A percentile compares a stretch with the other conserved stretches of the same genome.
Conservation (phyloP, 2,113 vertebrate genomes). For the Petrocephalus zakoni region DNA sequence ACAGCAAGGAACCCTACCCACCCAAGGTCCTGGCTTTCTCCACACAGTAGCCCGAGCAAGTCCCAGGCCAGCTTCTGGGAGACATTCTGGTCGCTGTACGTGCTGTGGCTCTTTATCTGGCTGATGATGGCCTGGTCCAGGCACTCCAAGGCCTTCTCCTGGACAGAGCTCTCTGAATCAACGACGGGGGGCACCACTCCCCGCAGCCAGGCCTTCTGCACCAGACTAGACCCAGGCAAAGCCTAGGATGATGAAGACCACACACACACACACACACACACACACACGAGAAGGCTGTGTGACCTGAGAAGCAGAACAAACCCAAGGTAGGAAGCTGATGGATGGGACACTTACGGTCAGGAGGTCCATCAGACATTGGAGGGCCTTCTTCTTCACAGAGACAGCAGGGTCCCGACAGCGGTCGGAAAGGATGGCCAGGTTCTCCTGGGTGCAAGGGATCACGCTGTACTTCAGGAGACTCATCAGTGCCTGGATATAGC, state of each 20-base stretch:
- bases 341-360: slow-evolving; percentile 66
- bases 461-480: slow-evolving; percentile 72
- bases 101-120: slow-evolving; percentile 58
- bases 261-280: neutral
- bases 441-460: slow-evolving; percentile 55
- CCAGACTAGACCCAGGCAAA: slow-evolving; percentile 49
- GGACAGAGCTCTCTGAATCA: slow-evolving; percentile 75
- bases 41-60: slow-evolving; percentile 70
- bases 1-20: slow-evolving; percentile 33
- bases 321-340: neutral
- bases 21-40: slow-evolving; percentile 74
- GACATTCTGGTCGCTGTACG: slow-evolving; percentile 41
- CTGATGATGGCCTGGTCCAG: slow-evolving; percentile 74
- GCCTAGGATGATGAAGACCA: slow-evolving; percentile 49
- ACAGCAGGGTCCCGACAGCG: slow-evolving; percentile 79
- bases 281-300: neutral
- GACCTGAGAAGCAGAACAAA: neutral
- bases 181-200: slow-evolving; percentile 74
- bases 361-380: slow-evolving; percentile 80
- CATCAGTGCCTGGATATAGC: slow-evolving; percentile 64
- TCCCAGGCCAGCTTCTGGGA: slow-evolving; percentile 75
- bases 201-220: slow-evolving; percentile 79
- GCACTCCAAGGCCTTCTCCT: slow-evolving; percentile 83
- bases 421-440: slow-evolving; percentile 69
- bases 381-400: slow-evolving; percentile 84